Conservation (phyloP, 2,113 vertebrate species). For the Antigone vipio region DNA sequence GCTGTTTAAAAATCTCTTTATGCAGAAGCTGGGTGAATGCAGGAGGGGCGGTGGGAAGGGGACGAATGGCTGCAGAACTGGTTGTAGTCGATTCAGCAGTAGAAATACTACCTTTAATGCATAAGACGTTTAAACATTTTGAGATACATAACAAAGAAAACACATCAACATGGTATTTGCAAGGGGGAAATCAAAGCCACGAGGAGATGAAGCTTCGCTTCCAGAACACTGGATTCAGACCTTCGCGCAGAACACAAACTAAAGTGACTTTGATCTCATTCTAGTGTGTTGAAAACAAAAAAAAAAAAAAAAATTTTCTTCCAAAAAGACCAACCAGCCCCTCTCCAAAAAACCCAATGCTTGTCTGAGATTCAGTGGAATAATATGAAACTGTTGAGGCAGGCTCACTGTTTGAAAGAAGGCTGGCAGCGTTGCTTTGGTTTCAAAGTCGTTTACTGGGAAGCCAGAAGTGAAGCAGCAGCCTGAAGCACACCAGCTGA, state of each 20-base stretch:
- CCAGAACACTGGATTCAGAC: not conserved
- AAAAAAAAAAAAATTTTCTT: not conserved
- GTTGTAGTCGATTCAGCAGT: not conserved
- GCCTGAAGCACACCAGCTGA: not conserved
- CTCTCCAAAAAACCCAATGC: not conserved
- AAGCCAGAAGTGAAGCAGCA: not conserved
- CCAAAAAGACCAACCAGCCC: not conserved
- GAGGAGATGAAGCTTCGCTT: not conserved
- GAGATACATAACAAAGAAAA: not conserved
- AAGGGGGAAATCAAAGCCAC: not conserved
- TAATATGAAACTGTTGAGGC: not conserved
- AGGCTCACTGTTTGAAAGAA: not conserved
- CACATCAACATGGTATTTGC: not conserved
- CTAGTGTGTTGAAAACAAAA: not conserved
- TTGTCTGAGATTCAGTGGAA: not conserved
- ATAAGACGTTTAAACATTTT: not conserved
- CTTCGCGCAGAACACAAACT: not conserved
- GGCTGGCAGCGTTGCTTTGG: not conserved
- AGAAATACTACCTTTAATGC: not conserved
- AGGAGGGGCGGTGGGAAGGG: not conserved
- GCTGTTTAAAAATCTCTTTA: not conserved
- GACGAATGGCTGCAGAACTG: not conserved
- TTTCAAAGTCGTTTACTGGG: not conserved
- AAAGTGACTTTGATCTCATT: not conserved
- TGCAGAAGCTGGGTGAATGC: not conserved